phyloP scores from a whole-genome alignment of 2,113 vertebrate genomes.

The Nothobranchius kuhntae region DNA sequence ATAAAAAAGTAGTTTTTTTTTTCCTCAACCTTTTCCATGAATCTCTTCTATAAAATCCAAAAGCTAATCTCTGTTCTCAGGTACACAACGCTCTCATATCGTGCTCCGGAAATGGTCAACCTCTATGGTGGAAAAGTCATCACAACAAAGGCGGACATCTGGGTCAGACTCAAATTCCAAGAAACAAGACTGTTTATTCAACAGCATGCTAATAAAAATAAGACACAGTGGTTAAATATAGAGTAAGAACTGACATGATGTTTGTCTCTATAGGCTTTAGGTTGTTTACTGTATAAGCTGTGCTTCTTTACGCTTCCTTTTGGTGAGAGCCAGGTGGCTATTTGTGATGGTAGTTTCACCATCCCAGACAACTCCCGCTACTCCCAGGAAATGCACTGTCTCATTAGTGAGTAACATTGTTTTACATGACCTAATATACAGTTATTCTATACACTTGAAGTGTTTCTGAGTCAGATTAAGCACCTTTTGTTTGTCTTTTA shows the following conservation, averaged over 20 bases:
- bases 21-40: background rate
- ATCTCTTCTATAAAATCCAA: background rate
- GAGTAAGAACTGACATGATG: background rate
- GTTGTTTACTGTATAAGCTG: conserved; percentile 96
- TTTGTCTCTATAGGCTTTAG: conserved; percentile 84
- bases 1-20: conserved; percentile 91
- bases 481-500: conserved; percentile 43
- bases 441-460: background rate
- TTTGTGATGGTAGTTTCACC: conserved; percentile 97
- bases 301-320: conserved; percentile 98
- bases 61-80: conserved; percentile 69
- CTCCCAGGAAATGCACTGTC: conserved; percentile 96
- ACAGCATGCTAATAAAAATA: background rate
- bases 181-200: background rate
- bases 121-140: conserved; percentile 93
- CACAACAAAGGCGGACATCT: conserved; percentile 97
- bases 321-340: conserved; percentile 98
- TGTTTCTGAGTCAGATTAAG: conserved; percentile 12
- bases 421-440: conserved; percentile 7
- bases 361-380: conserved; percentile 97
- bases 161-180: conserved; percentile 80
- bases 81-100: conserved; percentile 97
- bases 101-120: conserved; percentile 98
- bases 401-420: conserved; percentile 89
- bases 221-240: background rate